These are phyloP conservation scores for Lepidotrigona ventralis DNA, from an alignment of 1,140 invertebrate genomes.

Conservation along the genomic window DNA sequence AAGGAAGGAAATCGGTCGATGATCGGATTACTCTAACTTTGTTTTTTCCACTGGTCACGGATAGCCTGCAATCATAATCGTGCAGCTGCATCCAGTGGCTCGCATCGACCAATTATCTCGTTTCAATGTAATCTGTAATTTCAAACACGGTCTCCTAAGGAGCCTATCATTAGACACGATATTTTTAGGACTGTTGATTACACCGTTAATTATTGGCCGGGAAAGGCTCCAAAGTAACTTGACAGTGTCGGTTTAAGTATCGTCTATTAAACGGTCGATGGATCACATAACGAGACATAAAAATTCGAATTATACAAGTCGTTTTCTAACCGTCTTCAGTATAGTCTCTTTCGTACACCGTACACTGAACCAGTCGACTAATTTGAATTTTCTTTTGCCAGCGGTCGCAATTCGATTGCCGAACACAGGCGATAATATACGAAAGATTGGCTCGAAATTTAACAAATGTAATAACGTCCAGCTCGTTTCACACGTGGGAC, in stretches of 20 bases:
- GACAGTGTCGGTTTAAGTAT: constrained; percentile 42
- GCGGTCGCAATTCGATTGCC: not conserved
- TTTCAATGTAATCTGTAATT: constrained; percentile 70
- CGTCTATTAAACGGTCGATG: constrained; percentile 58
- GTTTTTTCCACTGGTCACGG: constrained; percentile 45
- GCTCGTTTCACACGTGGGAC: not conserved
- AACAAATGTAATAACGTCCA: not conserved
- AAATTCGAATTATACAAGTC: constrained; percentile 17
- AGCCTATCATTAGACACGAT: constrained; percentile 71
- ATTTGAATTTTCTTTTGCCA: constrained; percentile 34
- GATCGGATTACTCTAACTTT: constrained; percentile 58
- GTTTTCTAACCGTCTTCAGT: not conserved
- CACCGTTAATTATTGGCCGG: constrained; percentile 59
- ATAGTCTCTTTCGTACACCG: not conserved
- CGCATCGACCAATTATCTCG: constrained; percentile 67
- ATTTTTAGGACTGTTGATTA: constrained; percentile 69
- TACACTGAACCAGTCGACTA: constrained; percentile 24
- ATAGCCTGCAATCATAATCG: constrained; percentile 70
- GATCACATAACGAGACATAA: constrained; percentile 24
- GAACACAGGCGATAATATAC: constrained; percentile 28
- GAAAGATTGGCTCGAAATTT: constrained; percentile 20
- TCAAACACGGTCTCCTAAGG: constrained; percentile 44
- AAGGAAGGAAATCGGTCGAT: constrained; percentile 49
- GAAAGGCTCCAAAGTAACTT: constrained; percentile 22
- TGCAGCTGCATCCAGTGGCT: constrained; percentile 64